Percentiles rank a stretch among this genome's conserved stretches.
Evolutionary conservation across 2,113 vertebrate species (phyloP).

Genomic region (Ivindomyrus marchei): DNA sequence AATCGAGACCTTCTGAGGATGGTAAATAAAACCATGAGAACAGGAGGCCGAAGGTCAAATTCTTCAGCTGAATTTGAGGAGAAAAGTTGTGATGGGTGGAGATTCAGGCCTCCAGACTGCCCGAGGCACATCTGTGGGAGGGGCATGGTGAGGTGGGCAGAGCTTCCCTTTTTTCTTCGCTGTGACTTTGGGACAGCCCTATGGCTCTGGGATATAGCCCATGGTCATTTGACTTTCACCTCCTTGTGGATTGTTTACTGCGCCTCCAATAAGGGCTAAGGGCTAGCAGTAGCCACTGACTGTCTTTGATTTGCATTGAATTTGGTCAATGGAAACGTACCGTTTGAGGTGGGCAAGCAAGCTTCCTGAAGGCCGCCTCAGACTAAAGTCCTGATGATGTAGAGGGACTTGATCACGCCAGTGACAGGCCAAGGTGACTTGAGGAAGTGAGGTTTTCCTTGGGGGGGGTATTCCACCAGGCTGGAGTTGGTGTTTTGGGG

Average conservation of each 20-base stretch:
- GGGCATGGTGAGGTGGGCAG: background rate
- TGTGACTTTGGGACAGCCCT: background rate
- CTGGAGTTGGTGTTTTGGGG: background rate
- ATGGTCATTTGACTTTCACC: background rate
- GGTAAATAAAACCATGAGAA: background rate
- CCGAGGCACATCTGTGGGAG: background rate
- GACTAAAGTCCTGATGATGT: background rate
- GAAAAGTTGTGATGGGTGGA: background rate
- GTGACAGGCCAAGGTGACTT: background rate
- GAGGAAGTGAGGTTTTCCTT: background rate
- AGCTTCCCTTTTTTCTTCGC: background rate
- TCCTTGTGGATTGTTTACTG: background rate
- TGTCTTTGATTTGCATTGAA: background rate
- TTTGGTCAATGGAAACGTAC: background rate
- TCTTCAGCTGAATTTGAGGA: background rate
- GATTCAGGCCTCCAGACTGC: background rate
- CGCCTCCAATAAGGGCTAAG: background rate
- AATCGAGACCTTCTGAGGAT: background rate
- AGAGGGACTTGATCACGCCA: background rate
- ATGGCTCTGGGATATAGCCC: background rate
- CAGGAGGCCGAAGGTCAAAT: background rate
- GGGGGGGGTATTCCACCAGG: background rate
- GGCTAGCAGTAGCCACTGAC: background rate
- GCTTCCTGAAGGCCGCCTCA: background rate
- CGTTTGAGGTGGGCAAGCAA: background rate